Conservation (phyloP, 2,797 vertebrate genomes). For the Phataginus tetradactyla region DNA sequence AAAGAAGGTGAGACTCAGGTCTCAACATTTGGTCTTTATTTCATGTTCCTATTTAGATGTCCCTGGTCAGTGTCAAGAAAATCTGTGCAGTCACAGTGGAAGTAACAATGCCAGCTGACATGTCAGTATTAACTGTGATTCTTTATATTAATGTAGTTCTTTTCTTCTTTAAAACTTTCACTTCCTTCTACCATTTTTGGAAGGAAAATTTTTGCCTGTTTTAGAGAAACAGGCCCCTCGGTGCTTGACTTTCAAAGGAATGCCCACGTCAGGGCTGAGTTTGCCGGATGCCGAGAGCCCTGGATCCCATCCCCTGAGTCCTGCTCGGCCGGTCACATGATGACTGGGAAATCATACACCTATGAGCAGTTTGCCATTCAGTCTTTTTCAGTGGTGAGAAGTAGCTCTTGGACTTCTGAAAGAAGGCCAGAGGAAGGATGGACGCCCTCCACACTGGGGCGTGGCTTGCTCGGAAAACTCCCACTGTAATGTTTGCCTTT, state of each 20-base stretch:
- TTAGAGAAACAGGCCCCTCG: neutral
- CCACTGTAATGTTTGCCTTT: neutral
- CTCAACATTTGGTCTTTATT: neutral
- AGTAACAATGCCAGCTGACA: neutral
- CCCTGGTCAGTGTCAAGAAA: neutral
- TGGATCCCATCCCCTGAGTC: neutral
- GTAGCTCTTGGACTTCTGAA: slow-evolving; percentile 16
- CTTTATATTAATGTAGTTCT: neutral
- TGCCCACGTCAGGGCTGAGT: neutral
- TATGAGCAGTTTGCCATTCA: neutral
- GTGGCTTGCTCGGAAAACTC: neutral
- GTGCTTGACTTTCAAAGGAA: neutral
- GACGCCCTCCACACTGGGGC: neutral
- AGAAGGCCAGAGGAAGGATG: neutral
- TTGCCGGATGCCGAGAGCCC: neutral
- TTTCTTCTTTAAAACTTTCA: neutral
- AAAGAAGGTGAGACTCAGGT: neutral
- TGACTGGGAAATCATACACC: slow-evolving; percentile 51
- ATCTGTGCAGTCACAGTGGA: neutral
- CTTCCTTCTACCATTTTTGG: neutral
- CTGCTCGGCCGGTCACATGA: neutral
- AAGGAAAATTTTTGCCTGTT: neutral
- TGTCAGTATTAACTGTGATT: neutral
- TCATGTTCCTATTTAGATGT: neutral
- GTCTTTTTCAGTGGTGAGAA: slow-evolving; percentile 54